Conservation (phyloP, 1,140 invertebrate genomes). For the Drosophila ohnishii region DNA sequence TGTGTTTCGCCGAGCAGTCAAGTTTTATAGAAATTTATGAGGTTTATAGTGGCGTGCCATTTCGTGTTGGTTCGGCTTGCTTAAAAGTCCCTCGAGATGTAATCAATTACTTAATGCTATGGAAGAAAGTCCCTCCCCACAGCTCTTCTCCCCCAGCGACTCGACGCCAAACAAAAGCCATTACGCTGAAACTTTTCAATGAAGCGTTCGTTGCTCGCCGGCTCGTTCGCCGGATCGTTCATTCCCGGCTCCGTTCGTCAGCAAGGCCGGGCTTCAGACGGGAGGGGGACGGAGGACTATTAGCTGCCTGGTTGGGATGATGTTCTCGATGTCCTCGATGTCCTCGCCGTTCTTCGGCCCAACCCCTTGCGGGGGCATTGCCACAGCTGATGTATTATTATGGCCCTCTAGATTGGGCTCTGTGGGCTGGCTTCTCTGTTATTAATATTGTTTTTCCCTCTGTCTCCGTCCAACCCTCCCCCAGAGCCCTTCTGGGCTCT, state of each 20-base stretch:
- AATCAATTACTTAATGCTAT: conserved; percentile 83
- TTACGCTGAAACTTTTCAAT: conserved; percentile 81
- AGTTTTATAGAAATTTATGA: conserved; percentile 81
- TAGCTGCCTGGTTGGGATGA: conserved; percentile 56
- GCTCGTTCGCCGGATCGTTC: conserved; percentile 30
- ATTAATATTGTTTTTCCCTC: conserved; percentile 79
- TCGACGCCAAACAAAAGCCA: conserved; percentile 76
- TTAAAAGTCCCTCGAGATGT: conserved; percentile 83
- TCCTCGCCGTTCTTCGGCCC: conserved; percentile 34
- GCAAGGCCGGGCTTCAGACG: not conserved
- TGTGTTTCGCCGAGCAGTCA: conserved; percentile 72
- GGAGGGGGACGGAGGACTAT: conserved; percentile 25
- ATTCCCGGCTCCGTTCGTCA: conserved; percentile 32
- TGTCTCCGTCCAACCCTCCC: conserved; percentile 3
- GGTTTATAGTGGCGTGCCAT: conserved; percentile 78
- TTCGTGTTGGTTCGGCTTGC: conserved; percentile 67
- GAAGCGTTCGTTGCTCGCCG: conserved; percentile 62
- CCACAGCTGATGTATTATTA: conserved; percentile 80
- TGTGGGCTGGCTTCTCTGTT: conserved; percentile 63
- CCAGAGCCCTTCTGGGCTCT: conserved; percentile 15
- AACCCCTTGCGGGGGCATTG: conserved; percentile 78
- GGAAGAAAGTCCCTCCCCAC: conserved; percentile 55
- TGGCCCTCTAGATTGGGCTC: conserved; percentile 63
- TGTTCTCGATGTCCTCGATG: conserved; percentile 49
- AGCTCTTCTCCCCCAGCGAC: conserved; percentile 24